Conservation (phyloP, 2,888 invertebrate species). For the Drosophila ustulata region DNA sequence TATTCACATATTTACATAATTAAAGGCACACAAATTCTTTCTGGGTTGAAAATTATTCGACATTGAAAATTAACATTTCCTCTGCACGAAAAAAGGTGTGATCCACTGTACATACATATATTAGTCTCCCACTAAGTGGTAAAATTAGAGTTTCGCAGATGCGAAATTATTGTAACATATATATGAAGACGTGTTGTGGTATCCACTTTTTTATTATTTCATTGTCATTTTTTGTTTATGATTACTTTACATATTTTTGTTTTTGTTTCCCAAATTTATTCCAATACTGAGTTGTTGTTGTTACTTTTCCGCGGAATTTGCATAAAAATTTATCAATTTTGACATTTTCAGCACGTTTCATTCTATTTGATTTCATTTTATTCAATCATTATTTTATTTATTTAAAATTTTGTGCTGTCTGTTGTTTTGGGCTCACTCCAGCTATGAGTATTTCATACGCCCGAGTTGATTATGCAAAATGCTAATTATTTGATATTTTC, state of each 20-base stretch:
- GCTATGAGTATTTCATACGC: constrained; percentile 38
- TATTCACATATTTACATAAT: too few species aligned
- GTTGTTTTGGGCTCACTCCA: constrained; percentile 29
- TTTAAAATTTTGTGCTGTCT: constrained; percentile 46
- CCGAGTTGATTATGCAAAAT: constrained; percentile 76
- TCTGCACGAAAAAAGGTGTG: too few species aligned
- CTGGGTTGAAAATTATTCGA: too few species aligned
- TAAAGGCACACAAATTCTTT: too few species aligned
- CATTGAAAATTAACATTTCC: too few species aligned
- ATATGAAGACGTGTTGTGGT: background rate
- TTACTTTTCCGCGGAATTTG: constrained; percentile 43
- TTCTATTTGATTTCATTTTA: constrained; percentile 54
- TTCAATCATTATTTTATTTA: constrained; percentile 46
- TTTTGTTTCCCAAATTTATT: constrained; percentile 24
- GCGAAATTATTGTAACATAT: background rate
- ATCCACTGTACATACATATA: too few species aligned
- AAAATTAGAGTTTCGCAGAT: background rate
- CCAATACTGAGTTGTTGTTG: constrained; percentile 11
- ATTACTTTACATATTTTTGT: constrained; percentile 45
- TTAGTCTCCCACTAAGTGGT: background rate
- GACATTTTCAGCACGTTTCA: constrained; percentile 58
- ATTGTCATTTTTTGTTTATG: constrained; percentile 38
- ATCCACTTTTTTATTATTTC: background rate
- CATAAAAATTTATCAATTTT: constrained; percentile 57
- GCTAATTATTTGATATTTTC: constrained; percentile 80